phyloP scores from a whole-genome alignment of 1,140 invertebrate species.

The Papilio aristodemus region DNA sequence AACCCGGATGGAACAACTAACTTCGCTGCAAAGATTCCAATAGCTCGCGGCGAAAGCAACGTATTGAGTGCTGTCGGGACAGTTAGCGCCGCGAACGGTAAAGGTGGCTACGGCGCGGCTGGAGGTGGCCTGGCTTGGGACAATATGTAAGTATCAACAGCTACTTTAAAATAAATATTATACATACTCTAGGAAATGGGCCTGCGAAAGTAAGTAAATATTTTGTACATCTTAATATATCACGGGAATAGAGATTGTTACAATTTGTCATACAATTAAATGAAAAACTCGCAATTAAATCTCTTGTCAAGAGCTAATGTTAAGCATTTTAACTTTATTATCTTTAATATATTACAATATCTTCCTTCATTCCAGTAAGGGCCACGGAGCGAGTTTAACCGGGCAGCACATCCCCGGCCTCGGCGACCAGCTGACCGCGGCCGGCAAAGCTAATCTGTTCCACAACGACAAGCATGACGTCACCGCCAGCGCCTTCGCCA shows the following conservation, averaged over 20 bases:
- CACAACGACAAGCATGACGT: constrained; percentile 44
- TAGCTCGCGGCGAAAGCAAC: constrained; percentile 47
- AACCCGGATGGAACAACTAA: constrained; percentile 51
- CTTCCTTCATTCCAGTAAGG: constrained; percentile 43
- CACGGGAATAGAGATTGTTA: background rate
- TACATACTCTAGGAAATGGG: too few species aligned
- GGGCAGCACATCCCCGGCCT: constrained; percentile 46
- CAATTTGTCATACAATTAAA: background rate
- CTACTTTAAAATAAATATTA: too few species aligned
- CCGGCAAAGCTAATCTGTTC: constrained; percentile 37
- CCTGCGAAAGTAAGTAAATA: too few species aligned
- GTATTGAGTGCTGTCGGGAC: constrained; percentile 47
- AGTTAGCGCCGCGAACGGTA: constrained; percentile 33
- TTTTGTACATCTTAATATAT: too few species aligned
- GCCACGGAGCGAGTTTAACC: constrained; percentile 44
- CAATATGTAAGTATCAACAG: constrained; percentile 52
- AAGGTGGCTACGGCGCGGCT: constrained; percentile 39
- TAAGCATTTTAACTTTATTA: too few species aligned
- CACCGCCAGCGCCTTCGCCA: constrained; percentile 46
- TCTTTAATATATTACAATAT: too few species aligned
- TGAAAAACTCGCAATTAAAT: background rate
- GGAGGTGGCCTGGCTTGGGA: constrained; percentile 49
- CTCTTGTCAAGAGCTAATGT: too few species aligned
- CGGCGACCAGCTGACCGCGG: constrained; percentile 47
- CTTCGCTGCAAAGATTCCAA: constrained; percentile 44